Base-by-base conservation (phyloP, 2,113 vertebrate genomes). In the Corvus moneduloides region DNA sequence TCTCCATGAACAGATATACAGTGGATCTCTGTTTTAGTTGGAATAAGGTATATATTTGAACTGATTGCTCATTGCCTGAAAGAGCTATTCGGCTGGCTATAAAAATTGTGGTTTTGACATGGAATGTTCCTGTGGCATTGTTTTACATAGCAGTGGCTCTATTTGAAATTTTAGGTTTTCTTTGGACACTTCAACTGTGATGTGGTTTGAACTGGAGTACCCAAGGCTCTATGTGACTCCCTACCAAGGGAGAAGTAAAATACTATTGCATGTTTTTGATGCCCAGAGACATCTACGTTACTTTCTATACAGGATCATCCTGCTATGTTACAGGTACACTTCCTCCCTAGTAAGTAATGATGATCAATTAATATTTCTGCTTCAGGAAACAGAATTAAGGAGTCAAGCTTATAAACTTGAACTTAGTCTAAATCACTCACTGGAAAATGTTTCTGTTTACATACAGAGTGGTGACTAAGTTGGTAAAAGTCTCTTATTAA, bases 71-170 rank as follows among this genome's bases (percentile, higher is more conserved):
- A 78, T 52, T 90, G 91, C 93, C 76, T 90, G 76, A 90, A 89
- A 95, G 27, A 84, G 56, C 72, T 92, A 82, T 96, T 92, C 74
- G 84, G 35, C 39, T 75, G n/a, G 73, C 66, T 62, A 75, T 89
- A 94, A 95, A 97, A 93, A 89, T 33, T 72, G 88, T 90, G 85
- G 80, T 7, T 92, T 91, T 96, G 87, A 95, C 72, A 83, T 52
- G 95, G 89, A 96, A 94, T 83, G 91, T 90, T 97, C 55, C 64
- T 94, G 85, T 84, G 84, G 84, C 93, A 95, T 96, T 97, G 88
- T 95, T 97, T 97, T 93, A 90, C 89, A 92, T 55, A 95, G 67
- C 67, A 93, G 84, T 74, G 90, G 51, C 61, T 79, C 35, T 79
- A 88, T 90, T 28, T 89, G 93, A 96, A 97, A 96, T 82, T 85